A percentile compares a stretch with the other conserved stretches of the same genome.
Conservation (phyloP, 2,888 invertebrate species). For the Chorisops tibialis region DNA sequence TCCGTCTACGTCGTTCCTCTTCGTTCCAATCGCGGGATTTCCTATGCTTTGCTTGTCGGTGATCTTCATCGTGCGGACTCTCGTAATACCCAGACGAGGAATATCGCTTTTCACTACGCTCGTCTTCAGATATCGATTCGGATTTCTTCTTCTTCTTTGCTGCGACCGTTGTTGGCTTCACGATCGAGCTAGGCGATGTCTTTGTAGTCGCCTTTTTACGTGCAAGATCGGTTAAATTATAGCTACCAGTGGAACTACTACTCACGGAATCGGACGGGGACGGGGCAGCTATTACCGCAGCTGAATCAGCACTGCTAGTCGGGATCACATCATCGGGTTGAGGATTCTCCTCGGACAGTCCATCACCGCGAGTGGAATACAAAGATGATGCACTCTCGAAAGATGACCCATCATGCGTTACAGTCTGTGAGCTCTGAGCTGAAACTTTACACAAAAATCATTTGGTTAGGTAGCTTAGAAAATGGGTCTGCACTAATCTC, state of each 20-base stretch:
- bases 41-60: constrained; percentile 40
- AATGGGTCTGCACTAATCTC: background rate
- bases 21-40: constrained; percentile 57
- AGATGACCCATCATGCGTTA: constrained; percentile 75
- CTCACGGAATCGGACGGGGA: constrained; percentile 58
- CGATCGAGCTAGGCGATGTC: constrained; percentile 28
- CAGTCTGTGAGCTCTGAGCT: constrained; percentile 54
- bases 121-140: constrained; percentile 64
- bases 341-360: constrained; percentile 61
- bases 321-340: constrained; percentile 50
- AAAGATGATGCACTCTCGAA: constrained; percentile 82
- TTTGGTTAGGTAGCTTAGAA: background rate
- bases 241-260: constrained; percentile 59
- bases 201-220: constrained; percentile 36
- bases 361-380: constrained; percentile 74
- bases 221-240: constrained; percentile 52
- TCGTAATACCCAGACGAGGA: constrained; percentile 74
- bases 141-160: constrained; percentile 51
- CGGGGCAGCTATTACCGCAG: constrained; percentile 35
- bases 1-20: constrained; percentile 68
- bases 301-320: constrained; percentile 7
- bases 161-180: constrained; percentile 11
- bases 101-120: constrained; percentile 64
- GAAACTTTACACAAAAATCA: constrained; percentile 41
- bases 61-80: constrained; percentile 65